Evolutionary conservation across 2,113 vertebrate genomes (phyloP), one percentile per base, ranked within the genome.

Genomic region (Epinephelus fuscoguttatus): DNA sequence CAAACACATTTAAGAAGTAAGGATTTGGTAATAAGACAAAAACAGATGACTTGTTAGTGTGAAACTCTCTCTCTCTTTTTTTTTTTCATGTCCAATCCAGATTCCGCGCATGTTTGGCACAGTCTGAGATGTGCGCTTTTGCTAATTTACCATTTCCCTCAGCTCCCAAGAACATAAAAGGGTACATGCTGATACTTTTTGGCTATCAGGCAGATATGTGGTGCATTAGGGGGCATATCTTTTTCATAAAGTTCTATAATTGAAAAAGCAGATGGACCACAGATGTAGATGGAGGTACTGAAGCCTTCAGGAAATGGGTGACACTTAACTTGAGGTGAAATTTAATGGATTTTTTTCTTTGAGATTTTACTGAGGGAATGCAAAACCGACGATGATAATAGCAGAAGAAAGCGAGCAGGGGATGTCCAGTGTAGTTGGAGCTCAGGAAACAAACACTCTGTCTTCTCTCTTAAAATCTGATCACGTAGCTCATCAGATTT

Each of bases 211-310:
- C 49, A 19, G 59, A 40, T 56, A 64, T 80, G 47, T n/a, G 40
- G 1, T 25, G 13, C 30, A 60, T 68, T 55, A 45, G 19, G 17
- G 15, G 37, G 37, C 21, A 19, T 9, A 57, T 61, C 18, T 70
- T 49, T 66, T 66, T 61, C n/a, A 17, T 60, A 0, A 74, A 49
- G 23, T 47, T 75, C 14, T 70, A 0, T 75, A 19, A 77, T 66
- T 77, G 75, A 81, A 74, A 74, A 81, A 50, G 27, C 55, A 74
- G 21, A 70, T 78, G 0, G 27, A 70, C 37, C 15, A 53, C 59
- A 75, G 49, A 75, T 21, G 59, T 33, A 80, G 45, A 79, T 21
- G 25, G 37, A 59, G 47, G 7, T 17, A 3, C 14, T 49, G 33
- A n/a, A 53, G 40, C 55, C 37, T 78, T 3, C 0, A 25, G 47